These are phyloP conservation scores for Lutjanus campechanus DNA, from an alignment of 2,797 vertebrate genomes.

Conservation along the genomic window DNA sequence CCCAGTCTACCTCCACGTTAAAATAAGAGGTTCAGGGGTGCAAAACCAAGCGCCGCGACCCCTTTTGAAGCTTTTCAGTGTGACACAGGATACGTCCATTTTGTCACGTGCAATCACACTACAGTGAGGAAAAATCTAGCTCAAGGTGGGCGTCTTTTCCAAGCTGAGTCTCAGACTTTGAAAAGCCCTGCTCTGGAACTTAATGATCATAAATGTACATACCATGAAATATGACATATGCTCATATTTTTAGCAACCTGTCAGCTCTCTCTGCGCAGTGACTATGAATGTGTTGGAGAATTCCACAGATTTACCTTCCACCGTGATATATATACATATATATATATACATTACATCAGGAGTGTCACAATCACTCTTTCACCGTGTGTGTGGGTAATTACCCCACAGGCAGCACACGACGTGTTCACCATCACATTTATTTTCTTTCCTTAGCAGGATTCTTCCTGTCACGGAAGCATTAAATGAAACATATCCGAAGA, in stretches of 20 bases:
- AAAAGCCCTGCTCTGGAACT: background rate
- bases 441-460: background rate
- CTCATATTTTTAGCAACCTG: background rate
- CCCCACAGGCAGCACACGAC: background rate
- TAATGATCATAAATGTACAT: background rate
- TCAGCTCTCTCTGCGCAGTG: background rate
- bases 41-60: no score
- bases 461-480: background rate
- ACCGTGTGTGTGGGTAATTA: background rate
- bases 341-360: background rate
- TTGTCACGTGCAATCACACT: no score
- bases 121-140: no score
- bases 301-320: constrained; percentile 4
- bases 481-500: background rate
- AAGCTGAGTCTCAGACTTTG: no score
- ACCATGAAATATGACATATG: background rate
- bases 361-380: background rate
- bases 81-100: no score
- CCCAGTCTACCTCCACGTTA: no score
- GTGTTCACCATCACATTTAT: background rate
- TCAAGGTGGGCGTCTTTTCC: no score
- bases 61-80: no score
- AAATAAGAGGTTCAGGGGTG: no score
- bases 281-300: background rate
- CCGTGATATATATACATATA: no score